Evolutionary conservation across 2,888 invertebrate species (phyloP), one percentile per base, ranked within the genome.

Genomic region (Entomobrya proxima): DNA sequence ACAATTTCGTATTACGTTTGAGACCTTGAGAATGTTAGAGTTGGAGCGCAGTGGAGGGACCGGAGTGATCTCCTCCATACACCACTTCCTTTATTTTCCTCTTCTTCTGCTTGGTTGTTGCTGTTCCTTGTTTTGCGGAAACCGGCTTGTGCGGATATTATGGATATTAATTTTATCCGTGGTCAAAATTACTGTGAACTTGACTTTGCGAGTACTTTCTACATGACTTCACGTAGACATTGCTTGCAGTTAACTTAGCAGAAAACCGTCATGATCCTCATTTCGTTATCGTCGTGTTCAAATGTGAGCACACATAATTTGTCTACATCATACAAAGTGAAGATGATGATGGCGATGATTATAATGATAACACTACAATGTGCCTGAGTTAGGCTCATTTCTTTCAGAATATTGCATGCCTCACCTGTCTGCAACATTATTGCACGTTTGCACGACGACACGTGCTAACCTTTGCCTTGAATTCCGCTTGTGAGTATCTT

Each of bases 381-480:
- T 58, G 30, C 21, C 3, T 58, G 30, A n/a, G 9, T 58, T 32
- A 35, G 61, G 40, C 13, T 13, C 24, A 24, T 13, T 44, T n/a
- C n/a, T n/a, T n/a, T 5, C 27, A 21, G 15, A 44, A 44, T 69
- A 44, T 69, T 69, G 69, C 27, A 27, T 40, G 24, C 24, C 44
- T 44, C 9, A 64, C n/a, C 7, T 24, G 47, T 11, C 9, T 47
- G 15, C 15, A 18, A 18, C 64, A 40, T 40, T 67, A 67, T 67
- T 40, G 40, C 40, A 64, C 64, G 37, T 55, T n/a, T 50, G 50
- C 24, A 61, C 44, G n/a, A 83, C 52, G 15, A 83, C 83, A 83
- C 83, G 83, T 83, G 83, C 83, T 83, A 83, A 83, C 83, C 83
- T 83, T 83, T 83, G 83, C 69, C 67, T 61, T 74, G 69, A 18